These are phyloP conservation scores for Plagiodera versicolora DNA, from an alignment of 2,888 invertebrate species.

Conservation along the genomic window DNA sequence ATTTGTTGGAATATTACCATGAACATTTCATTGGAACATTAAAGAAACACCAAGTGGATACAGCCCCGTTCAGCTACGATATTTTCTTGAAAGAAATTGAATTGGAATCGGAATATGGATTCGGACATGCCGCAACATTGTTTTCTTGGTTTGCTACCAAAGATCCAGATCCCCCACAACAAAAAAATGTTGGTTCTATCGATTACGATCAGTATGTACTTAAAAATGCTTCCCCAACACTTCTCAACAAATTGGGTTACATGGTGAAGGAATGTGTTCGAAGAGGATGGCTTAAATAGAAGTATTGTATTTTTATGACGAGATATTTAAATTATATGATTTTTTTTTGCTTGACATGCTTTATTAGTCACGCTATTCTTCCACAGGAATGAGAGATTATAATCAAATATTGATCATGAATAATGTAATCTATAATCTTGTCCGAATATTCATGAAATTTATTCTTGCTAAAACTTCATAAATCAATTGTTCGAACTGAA, in stretches of 20 bases:
- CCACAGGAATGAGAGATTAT: too few relatives aligned
- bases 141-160: constrained; percentile 10
- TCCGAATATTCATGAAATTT: too few relatives aligned
- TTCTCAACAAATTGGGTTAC: constrained; percentile 3
- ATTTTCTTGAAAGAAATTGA: constrained; percentile 51
- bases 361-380: too few relatives aligned
- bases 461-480: too few relatives aligned
- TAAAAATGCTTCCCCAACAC: background rate
- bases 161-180: constrained; percentile 23
- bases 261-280: constrained; percentile 8
- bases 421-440: too few relatives aligned
- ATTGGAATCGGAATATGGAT: constrained; percentile 45
- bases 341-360: too few relatives aligned
- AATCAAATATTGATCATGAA: too few relatives aligned
- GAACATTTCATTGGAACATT: constrained; percentile 53
- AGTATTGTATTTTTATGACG: too few relatives aligned
- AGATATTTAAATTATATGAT: too few relatives aligned
- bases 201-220: background rate
- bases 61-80: constrained; percentile 48
- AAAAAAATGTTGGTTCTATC: background rate
- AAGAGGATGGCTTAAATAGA: constrained; percentile 10
- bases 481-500: too few relatives aligned
- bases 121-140: constrained; percentile 54
- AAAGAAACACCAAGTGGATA: constrained; percentile 40
- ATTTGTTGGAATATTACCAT: constrained; percentile 57